Conservation (phyloP, 2,113 vertebrate genomes). For the Catharus bicknelli region DNA sequence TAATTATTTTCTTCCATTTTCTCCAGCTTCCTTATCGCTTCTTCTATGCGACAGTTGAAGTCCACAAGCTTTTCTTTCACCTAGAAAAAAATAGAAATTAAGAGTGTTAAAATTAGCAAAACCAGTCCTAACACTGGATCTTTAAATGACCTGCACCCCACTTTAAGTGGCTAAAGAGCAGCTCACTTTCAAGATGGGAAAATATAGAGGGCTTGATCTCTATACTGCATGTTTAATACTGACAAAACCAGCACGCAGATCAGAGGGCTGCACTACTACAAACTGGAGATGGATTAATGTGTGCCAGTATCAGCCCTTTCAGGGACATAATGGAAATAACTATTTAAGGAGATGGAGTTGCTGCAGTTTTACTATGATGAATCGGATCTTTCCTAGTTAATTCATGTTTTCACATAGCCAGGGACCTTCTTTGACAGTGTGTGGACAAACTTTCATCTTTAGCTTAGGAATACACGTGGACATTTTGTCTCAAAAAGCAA, state of each 20-base stretch:
- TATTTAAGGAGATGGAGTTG: neutral
- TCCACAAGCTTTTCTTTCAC: conserved; percentile 69
- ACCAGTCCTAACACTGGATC: neutral
- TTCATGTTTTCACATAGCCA: neutral
- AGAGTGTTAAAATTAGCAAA: neutral
- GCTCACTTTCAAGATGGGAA: neutral
- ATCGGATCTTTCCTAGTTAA: neutral
- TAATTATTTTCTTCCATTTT: neutral
- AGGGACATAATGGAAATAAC: neutral
- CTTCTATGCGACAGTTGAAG: neutral
- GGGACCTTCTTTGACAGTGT: neutral
- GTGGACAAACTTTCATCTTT: neutral
- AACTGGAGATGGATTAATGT: neutral
- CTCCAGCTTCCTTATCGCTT: conserved; percentile 31
- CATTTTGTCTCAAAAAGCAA: neutral
- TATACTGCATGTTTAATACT: neutral
- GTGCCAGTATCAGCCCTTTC: neutral
- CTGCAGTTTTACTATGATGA: neutral
- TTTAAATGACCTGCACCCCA: neutral
- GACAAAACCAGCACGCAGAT: neutral
- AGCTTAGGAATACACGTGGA: neutral
- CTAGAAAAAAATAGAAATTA: conserved; percentile 2
- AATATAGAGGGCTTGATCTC: neutral
- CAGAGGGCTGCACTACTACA: neutral
- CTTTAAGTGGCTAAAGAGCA: neutral